Conservation (phyloP, 2,888 invertebrate species). For the Diachrysia chrysitis region DNA sequence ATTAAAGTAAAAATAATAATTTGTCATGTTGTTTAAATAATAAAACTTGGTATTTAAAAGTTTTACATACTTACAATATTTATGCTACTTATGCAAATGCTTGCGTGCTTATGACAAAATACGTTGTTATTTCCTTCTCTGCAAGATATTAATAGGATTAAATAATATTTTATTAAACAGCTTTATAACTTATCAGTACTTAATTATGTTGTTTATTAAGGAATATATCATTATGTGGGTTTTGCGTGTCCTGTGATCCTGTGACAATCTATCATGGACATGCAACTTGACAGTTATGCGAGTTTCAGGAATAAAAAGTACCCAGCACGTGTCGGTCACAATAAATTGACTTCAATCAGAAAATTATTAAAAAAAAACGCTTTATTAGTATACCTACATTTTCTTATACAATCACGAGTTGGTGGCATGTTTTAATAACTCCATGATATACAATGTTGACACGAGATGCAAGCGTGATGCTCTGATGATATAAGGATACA, state of each 20-base stretch:
- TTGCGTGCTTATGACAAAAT: not conserved
- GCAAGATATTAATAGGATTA: not conserved
- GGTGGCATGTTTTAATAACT: constrained; percentile 34
- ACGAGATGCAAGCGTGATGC: constrained; percentile 43
- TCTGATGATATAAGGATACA: constrained; percentile 22
- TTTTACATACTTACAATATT: not conserved
- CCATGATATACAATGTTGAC: constrained; percentile 27
- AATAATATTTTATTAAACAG: not conserved
- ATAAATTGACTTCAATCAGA: not conserved
- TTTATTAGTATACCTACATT: not conserved
- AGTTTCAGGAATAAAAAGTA: no score
- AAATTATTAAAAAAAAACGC: not conserved
- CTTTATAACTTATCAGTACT: no score
- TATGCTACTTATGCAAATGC: not conserved
- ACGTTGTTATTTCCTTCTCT: not conserved
- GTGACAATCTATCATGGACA: no score
- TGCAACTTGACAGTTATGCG: no score
- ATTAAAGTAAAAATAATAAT: not conserved
- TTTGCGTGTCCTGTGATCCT: no score
- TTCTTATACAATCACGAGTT: constrained; percentile 11
- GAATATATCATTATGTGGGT: no score
- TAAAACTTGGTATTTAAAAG: not conserved
- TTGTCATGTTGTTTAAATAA: not conserved
- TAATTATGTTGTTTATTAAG: no score
- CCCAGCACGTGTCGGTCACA: no score